phyloP scores from a whole-genome alignment of 2,888 invertebrate species.

The Cosmia trapezina region DNA sequence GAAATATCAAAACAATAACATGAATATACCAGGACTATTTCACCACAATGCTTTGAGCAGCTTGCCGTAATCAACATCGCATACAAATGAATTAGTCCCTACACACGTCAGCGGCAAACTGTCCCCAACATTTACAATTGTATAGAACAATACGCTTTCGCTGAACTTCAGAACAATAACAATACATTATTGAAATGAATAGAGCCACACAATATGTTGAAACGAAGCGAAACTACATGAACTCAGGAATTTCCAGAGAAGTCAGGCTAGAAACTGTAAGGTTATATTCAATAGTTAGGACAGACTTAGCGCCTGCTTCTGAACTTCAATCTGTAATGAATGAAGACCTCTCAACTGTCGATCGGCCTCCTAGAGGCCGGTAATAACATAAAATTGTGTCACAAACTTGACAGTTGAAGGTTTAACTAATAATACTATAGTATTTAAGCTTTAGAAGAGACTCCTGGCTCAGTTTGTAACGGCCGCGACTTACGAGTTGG shows the following conservation, averaged over 20 bases:
- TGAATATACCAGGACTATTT: slow-evolving; percentile 45
- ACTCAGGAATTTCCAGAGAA: slow-evolving; percentile 56
- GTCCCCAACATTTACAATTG: slow-evolving; percentile 63
- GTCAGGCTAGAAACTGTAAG: slow-evolving; percentile 40
- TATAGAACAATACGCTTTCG: slow-evolving; percentile 65
- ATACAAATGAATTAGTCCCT: slow-evolving; percentile 55
- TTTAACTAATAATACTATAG: neutral
- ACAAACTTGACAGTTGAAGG: no score
- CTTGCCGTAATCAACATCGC: slow-evolving; percentile 46
- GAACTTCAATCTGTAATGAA: slow-evolving; percentile 30
- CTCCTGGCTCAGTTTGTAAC: no score
- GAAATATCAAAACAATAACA: slow-evolving; percentile 39
- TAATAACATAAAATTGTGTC: no score
- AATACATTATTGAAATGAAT: slow-evolving; percentile 64
- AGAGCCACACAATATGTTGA: slow-evolving; percentile 59
- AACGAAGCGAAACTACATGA: slow-evolving; percentile 55
- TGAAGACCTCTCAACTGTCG: no score
- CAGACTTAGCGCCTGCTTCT: slow-evolving; percentile 28
- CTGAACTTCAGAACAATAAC: slow-evolving; percentile 63
- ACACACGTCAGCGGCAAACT: slow-evolving; percentile 54
- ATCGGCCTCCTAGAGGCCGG: no score
- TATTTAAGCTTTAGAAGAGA: neutral
- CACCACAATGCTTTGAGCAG: slow-evolving; percentile 31
- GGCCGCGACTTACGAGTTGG: no score
- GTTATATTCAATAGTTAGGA: slow-evolving; percentile 43